Percentiles rank a stretch among this genome's conserved stretches.
Conservation (phyloP, 2,797 vertebrate species). For the Lacerta agilis region DNA sequence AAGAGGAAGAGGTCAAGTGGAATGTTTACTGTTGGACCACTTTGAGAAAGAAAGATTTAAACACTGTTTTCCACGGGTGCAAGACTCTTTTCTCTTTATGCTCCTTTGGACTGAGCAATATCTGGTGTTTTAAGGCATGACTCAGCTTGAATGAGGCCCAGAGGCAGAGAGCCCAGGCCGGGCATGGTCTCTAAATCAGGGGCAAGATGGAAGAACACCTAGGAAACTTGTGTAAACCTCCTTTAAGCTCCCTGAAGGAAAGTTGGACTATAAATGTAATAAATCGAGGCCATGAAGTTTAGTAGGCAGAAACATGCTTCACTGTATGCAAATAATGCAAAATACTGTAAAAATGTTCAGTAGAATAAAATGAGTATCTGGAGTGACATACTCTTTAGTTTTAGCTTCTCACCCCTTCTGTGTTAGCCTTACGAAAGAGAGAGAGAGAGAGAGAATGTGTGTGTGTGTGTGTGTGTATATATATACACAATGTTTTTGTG, state of each 20-base stretch:
- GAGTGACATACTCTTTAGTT: neutral
- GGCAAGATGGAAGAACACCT: neutral
- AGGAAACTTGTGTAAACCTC: neutral
- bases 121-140: neutral
- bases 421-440: neutral
- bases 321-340: neutral
- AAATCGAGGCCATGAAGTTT: neutral
- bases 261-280: neutral
- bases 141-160: neutral
- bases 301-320: neutral
- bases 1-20: conserved; percentile 21
- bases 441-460: no score
- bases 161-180: neutral
- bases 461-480: neutral
- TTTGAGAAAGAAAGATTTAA: conserved; percentile 21
- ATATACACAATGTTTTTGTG: neutral
- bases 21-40: neutral
- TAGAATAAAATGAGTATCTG: neutral
- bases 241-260: neutral
- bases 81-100: neutral
- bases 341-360: neutral
- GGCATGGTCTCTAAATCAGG: neutral
- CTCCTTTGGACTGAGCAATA: neutral
- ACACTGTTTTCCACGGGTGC: neutral
- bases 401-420: neutral